Percentiles rank a stretch among this genome's conserved stretches.
These are phyloP conservation scores for Laothoe populi DNA, from an alignment of 2,888 invertebrate species.

Conservation along the genomic window DNA sequence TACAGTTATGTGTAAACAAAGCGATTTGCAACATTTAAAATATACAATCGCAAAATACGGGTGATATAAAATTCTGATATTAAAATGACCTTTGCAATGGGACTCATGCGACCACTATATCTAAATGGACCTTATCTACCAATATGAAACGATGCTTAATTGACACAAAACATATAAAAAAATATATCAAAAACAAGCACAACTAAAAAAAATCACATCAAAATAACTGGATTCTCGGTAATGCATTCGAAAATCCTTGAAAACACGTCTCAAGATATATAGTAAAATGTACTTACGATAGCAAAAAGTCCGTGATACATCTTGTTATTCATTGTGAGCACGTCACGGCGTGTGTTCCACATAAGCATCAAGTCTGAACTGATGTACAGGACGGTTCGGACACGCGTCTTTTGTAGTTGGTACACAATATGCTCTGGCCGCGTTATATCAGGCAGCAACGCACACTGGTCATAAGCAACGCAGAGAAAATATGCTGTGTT, in stretches of 20 bases:
- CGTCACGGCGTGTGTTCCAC: neutral
- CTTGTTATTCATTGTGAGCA: neutral
- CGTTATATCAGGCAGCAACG: neutral
- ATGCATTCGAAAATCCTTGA: slow-evolving; percentile 22
- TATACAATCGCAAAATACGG: no score
- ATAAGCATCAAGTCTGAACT: neutral
- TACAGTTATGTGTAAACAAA: no score
- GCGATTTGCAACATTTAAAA: no score
- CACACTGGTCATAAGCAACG: neutral
- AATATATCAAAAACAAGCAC: neutral
- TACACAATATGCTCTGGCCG: neutral
- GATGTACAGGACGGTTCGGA: neutral
- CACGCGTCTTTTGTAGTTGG: slow-evolving; percentile 14
- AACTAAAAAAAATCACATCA: neutral
- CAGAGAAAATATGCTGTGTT: neutral
- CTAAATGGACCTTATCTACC: no score
- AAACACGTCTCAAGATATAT: slow-evolving; percentile 4
- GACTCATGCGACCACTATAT: no score
- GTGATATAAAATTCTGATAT: no score
- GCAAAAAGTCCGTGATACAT: slow-evolving; percentile 19
- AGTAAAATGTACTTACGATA: slow-evolving; percentile 31
- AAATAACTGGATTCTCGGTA: slow-evolving; percentile 6
- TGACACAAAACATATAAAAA: no score
- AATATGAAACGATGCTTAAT: no score
- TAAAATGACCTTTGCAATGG: no score